Percentiles rank a stretch among this genome's conserved stretches.
These are phyloP conservation scores for Globodera ellingtonae DNA, from an alignment of 1,140 invertebrate species.

Conservation along the genomic window DNA sequence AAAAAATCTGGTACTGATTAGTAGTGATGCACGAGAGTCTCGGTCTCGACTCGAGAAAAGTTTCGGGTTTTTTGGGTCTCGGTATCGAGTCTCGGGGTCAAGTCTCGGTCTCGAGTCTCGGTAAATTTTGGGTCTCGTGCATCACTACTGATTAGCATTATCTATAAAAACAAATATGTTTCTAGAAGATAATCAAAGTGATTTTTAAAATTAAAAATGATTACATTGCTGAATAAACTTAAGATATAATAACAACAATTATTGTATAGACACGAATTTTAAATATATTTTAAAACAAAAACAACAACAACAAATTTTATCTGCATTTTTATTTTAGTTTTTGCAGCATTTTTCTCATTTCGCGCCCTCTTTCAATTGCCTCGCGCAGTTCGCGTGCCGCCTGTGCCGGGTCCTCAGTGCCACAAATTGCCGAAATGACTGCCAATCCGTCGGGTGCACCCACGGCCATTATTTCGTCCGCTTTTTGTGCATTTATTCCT, in stretches of 20 bases:
- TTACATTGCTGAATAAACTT: not conserved
- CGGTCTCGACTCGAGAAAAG: too few relatives aligned
- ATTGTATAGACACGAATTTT: not conserved
- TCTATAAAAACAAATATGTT: too few relatives aligned
- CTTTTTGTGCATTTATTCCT: slow-evolving; percentile 2
- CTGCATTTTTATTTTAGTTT: not conserved
- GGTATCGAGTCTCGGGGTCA: too few relatives aligned
- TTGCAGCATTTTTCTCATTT: not conserved
- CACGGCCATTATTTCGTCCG: not conserved
- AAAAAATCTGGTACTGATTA: not conserved
- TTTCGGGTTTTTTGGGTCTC: too few relatives aligned
- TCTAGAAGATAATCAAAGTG: not conserved
- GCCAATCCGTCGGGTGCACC: not conserved
- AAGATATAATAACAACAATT: not conserved
- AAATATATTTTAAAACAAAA: too few relatives aligned
- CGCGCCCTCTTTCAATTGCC: not conserved
- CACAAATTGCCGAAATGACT: slow-evolving; percentile 13
- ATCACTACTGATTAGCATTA: too few relatives aligned
- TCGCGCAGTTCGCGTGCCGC: slow-evolving; percentile 1
- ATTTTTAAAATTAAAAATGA: not conserved
- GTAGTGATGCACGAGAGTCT: too few relatives aligned
- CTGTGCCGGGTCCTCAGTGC: not conserved
- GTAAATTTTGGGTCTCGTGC: too few relatives aligned
- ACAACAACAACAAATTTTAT: too few relatives aligned
- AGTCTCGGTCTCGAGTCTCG: too few relatives aligned